Evolutionary conservation across 2,888 invertebrate species (phyloP).

Genomic region (Acanthosepion esculentum): DNA sequence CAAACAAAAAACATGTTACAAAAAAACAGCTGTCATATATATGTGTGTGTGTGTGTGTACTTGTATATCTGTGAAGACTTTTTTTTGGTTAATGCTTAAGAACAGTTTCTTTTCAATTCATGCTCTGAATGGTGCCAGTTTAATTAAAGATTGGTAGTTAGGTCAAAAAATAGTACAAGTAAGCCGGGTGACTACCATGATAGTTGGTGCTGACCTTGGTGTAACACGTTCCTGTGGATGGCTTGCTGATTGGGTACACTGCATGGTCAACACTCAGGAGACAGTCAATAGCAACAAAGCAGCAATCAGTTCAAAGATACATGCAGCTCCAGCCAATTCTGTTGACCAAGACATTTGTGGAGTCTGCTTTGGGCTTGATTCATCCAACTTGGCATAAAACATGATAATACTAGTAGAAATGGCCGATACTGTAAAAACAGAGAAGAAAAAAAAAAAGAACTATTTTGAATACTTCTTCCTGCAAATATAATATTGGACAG

Average conservation of each 20-base stretch:
- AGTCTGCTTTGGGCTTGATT: slow-evolving; percentile 52
- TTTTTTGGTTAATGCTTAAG: not conserved
- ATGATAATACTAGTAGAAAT: slow-evolving; percentile 55
- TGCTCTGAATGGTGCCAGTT: not conserved
- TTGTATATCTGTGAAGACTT: too few species aligned
- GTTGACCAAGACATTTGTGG: slow-evolving; percentile 59
- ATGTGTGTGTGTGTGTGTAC: not conserved
- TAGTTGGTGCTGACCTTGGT: not conserved
- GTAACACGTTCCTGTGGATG: not conserved
- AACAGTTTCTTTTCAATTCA: not conserved
- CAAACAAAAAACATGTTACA: not conserved
- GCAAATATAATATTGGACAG: too few species aligned
- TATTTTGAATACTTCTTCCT: too few species aligned
- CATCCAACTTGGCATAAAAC: slow-evolving; percentile 58
- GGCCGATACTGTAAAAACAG: slow-evolving; percentile 53
- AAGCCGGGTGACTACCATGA: not conserved
- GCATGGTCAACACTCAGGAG: slow-evolving; percentile 10
- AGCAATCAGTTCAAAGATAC: slow-evolving; percentile 55
- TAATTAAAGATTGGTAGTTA: not conserved
- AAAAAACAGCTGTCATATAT: not conserved
- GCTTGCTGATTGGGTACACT: not conserved
- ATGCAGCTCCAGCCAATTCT: slow-evolving; percentile 53
- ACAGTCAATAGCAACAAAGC: slow-evolving; percentile 53
- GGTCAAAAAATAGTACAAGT: not conserved
- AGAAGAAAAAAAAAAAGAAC: not conserved